Conservation (phyloP, 2,797 vertebrate genomes). For the Labroides dimidiatus region DNA sequence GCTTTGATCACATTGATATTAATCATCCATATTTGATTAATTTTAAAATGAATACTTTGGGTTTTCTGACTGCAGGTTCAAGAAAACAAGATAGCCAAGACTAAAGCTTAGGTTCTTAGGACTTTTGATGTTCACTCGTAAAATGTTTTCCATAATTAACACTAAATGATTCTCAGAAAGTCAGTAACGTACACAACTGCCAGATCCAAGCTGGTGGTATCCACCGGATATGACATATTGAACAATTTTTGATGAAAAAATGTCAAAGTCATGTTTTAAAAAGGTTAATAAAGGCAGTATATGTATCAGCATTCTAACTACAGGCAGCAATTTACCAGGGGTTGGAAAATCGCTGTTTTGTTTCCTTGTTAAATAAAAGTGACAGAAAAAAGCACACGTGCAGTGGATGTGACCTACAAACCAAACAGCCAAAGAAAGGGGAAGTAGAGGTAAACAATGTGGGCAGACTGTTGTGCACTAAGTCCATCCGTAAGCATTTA, state of each 20-base stretch:
- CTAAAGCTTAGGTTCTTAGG: neutral
- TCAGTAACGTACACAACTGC: too few relatives aligned
- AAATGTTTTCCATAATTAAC: too few relatives aligned
- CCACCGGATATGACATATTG: neutral
- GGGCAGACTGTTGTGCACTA: neutral
- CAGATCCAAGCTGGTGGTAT: too few relatives aligned
- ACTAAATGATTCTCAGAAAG: too few relatives aligned
- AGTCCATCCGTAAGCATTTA: neutral
- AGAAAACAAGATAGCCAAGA: neutral
- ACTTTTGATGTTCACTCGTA: neutral
- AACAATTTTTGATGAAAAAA: neutral
- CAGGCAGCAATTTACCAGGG: neutral
- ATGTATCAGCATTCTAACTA: neutral
- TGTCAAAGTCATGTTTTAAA: too few relatives aligned
- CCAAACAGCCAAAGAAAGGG: conserved; percentile 14
- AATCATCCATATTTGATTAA: neutral
- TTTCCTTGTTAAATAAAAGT: neutral
- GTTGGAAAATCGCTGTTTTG: neutral
- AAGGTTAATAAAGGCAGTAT: too few relatives aligned
- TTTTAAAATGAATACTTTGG: neutral
- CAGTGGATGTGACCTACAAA: conserved; percentile 7
- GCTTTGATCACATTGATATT: neutral
- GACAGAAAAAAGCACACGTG: neutral
- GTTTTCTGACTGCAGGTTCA: neutral
- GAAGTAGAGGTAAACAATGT: conserved; percentile 23